These are phyloP conservation scores for Dendroctonus valens DNA, from an alignment of 1,140 invertebrate species.

Conservation along the genomic window DNA sequence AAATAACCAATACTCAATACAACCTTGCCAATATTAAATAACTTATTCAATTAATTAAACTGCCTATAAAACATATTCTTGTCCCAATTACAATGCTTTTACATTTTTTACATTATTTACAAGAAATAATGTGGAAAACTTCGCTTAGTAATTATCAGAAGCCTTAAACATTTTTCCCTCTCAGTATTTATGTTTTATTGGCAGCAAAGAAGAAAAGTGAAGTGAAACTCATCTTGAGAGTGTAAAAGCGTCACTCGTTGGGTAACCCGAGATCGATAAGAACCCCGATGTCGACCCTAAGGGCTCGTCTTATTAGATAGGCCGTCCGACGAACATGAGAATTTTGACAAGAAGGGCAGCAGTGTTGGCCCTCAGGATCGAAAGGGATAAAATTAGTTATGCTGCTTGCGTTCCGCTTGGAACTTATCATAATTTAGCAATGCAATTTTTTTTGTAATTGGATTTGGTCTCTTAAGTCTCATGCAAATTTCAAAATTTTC, in stretches of 20 bases:
- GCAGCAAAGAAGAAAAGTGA: neutral
- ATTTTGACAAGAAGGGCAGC: slow-evolving; percentile 26
- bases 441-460: no score
- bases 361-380: slow-evolving; percentile 4
- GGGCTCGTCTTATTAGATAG: slow-evolving; percentile 27
- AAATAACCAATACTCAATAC: no score
- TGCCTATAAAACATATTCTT: no score
- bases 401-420: neutral
- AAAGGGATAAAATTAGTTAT: slow-evolving; percentile 11
- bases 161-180: neutral
- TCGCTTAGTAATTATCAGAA: neutral
- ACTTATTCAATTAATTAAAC: no score
- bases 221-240: slow-evolving; percentile 1
- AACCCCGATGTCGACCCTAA: slow-evolving; percentile 9
- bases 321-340: slow-evolving; percentile 26
- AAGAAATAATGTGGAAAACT: no score
- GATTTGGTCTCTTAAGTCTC: no score
- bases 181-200: slow-evolving; percentile 1
- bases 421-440: no score
- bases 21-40: no score
- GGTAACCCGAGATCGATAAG: slow-evolving; percentile 28
- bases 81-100: no score
- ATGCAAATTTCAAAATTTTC: no score
- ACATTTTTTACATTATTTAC: no score
- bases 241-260: slow-evolving; percentile 29